Percentiles rank a stretch among this genome's conserved stretches.
Evolutionary conservation across 2,797 vertebrate genomes (phyloP).

Genomic region (Podarcis siculus): DNA sequence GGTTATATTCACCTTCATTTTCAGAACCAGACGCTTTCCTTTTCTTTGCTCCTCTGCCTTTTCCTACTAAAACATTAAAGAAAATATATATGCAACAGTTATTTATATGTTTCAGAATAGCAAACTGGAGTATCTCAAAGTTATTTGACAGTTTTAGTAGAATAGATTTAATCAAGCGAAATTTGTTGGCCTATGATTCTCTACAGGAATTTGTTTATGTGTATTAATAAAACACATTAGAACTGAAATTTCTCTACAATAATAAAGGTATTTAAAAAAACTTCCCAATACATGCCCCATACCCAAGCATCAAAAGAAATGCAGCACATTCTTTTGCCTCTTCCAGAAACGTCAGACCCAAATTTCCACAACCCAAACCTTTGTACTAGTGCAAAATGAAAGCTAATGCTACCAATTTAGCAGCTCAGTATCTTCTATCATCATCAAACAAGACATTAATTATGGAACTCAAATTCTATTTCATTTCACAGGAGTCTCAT

Average conservation of each 20-base stretch:
- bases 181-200: neutral
- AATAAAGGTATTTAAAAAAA: neutral
- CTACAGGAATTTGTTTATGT: neutral
- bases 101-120: neutral
- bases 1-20: slow-evolving; percentile 91
- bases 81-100: neutral
- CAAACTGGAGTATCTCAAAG: neutral
- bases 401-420: neutral
- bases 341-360: neutral
- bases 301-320: neutral
- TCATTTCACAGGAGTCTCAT: neutral
- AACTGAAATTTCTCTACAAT: neutral
- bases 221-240: neutral
- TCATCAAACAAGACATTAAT: slow-evolving; percentile 9
- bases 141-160: neutral
- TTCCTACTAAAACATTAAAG: slow-evolving; percentile 77
- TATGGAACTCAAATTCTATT: neutral
- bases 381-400: neutral
- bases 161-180: neutral
- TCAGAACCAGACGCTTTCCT: slow-evolving; percentile 94
- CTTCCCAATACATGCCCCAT: neutral
- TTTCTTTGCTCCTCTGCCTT: slow-evolving; percentile 92
- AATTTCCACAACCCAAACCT: neutral
- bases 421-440: neutral
- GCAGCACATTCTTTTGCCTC: neutral